Base-by-base conservation (phyloP, 2,888 invertebrate genomes). In the Cataglyphis altisquamis region DNA sequence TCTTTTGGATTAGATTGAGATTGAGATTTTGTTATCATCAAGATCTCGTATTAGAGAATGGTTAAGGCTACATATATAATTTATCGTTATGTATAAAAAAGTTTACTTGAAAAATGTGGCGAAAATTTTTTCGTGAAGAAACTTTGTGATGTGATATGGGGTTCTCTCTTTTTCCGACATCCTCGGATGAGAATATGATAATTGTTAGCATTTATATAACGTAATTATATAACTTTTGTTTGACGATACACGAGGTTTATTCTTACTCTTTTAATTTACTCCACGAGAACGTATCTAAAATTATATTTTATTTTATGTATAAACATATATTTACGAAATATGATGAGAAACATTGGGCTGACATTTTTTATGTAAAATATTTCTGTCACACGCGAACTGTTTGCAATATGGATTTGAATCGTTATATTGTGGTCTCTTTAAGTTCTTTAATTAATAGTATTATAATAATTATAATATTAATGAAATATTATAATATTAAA, bases 21-120 rank as follows among this genome's bases (percentile, higher is more conserved):
- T 18, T 18, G 39, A 45, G 29, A 82, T 60, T 60, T 70, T 41
- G 32, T 78, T 70, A 41, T 70, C 29, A 9, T 72, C 81, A 82
- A 41, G 70, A 84, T 86, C 55, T 70, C 18, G 41, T 83, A 64
- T 41, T 73, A 63, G 21, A 36, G 3, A 18, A 48, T 60, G 60
- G 9, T 57, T 39, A 66, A 15, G 10, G 60, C 5, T 48, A 36
- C 62, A 36, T 52, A n/a, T 73, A n/a, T 73, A 52, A 62, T 82
- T 81, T 80, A 72, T 66, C 36, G 60, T 83, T 83, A 41, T 45
- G 36, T 36, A 25, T 12, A 52, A 52, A 48, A 60, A 75, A 36
- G 8, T 57, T 70, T 12, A 39, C n/a, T 55, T 39, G 39, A 77
- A 32, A 52, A n/a, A 67, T 6, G 29, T 10, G 18, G n/a, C 10